phyloP scores from a whole-genome alignment of 2,888 invertebrate genomes.

The Heliconius ethilla region DNA sequence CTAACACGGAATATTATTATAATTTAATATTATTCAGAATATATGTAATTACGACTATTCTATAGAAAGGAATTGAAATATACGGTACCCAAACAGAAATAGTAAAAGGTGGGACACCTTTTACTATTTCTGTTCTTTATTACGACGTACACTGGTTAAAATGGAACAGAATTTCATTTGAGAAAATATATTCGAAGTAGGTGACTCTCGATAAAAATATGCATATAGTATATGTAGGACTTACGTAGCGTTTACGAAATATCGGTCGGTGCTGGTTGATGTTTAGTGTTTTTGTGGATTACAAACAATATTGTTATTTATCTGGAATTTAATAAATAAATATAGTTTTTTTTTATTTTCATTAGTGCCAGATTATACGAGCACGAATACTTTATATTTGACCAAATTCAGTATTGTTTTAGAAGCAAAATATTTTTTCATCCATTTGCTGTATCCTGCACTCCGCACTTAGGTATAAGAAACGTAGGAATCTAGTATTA shows the following conservation, averaged over 20 bases:
- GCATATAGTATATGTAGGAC: conserved; percentile 34
- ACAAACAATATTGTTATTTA: not conserved
- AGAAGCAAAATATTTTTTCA: too few relatives aligned
- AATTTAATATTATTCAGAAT: not conserved
- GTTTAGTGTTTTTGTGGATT: not conserved
- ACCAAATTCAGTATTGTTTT: too few relatives aligned
- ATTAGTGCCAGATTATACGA: too few relatives aligned
- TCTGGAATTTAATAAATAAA: not conserved
- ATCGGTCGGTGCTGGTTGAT: not conserved
- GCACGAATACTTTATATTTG: too few relatives aligned
- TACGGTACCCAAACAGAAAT: conserved; percentile 12
- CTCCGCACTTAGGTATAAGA: too few relatives aligned
- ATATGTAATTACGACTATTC: not conserved
- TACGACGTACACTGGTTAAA: conserved; percentile 30
- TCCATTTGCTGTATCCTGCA: too few relatives aligned
- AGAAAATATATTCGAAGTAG: conserved; percentile 36
- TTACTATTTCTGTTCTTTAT: too few relatives aligned
- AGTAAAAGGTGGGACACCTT: not conserved
- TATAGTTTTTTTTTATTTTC: not conserved
- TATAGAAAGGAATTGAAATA: conserved; percentile 1
- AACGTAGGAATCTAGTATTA: too few relatives aligned
- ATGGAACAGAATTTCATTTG: conserved; percentile 35
- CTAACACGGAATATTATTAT: not conserved
- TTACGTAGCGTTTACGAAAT: conserved; percentile 23
- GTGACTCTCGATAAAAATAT: conserved; percentile 35